Percentiles rank a stretch among this genome's conserved stretches.
These are phyloP conservation scores for Paramisgurnus dabryanus DNA, from an alignment of 2,113 vertebrate genomes.

Conservation along the genomic window DNA sequence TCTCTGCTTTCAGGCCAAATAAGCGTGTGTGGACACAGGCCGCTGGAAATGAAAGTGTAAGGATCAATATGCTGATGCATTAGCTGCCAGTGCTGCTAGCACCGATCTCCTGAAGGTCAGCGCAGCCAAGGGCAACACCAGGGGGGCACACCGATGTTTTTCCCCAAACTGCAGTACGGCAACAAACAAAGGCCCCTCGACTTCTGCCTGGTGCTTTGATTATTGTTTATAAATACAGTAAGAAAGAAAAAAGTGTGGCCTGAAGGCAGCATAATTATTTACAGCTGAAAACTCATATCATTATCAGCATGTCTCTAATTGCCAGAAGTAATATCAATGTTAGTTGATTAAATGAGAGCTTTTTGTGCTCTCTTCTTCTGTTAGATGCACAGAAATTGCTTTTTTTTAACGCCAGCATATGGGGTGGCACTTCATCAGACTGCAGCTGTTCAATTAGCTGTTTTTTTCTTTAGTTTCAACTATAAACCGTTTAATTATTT, in stretches of 20 bases:
- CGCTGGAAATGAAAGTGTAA: slow-evolving; percentile 71
- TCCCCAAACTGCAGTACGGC: slow-evolving; percentile 79
- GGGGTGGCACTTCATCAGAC: slow-evolving; percentile 79
- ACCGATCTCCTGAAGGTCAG: slow-evolving; percentile 87
- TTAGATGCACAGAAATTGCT: slow-evolving; percentile 88
- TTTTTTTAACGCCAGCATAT: slow-evolving; percentile 82
- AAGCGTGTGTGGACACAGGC: slow-evolving; percentile 35
- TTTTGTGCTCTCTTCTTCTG: slow-evolving; percentile 58
- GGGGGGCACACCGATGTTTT: slow-evolving; percentile 82
- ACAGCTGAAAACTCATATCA: slow-evolving; percentile 99
- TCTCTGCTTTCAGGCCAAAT: slow-evolving; percentile 62
- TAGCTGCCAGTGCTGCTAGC: slow-evolving; percentile 77
- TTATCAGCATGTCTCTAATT: slow-evolving; percentile 99
- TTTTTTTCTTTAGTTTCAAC: slow-evolving; percentile 54
- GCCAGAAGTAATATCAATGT: slow-evolving; percentile 99
- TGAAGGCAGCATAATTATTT: slow-evolving; percentile 98
- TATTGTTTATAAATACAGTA: slow-evolving; percentile 99
- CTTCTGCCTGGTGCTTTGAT: slow-evolving; percentile 95
- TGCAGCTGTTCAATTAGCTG: slow-evolving; percentile 73
- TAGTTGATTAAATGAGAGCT: slow-evolving; percentile 90
- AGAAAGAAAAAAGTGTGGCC: slow-evolving; percentile 96
- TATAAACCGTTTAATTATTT: slow-evolving; percentile 66
- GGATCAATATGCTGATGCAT: slow-evolving; percentile 83
- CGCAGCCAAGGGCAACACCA: slow-evolving; percentile 86
- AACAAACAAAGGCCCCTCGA: slow-evolving; percentile 76